A percentile compares a stretch with the other conserved stretches of the same genome.
phyloP scores from a whole-genome alignment of 2,797 vertebrate genomes.

The Bryconaethiops microstoma region DNA sequence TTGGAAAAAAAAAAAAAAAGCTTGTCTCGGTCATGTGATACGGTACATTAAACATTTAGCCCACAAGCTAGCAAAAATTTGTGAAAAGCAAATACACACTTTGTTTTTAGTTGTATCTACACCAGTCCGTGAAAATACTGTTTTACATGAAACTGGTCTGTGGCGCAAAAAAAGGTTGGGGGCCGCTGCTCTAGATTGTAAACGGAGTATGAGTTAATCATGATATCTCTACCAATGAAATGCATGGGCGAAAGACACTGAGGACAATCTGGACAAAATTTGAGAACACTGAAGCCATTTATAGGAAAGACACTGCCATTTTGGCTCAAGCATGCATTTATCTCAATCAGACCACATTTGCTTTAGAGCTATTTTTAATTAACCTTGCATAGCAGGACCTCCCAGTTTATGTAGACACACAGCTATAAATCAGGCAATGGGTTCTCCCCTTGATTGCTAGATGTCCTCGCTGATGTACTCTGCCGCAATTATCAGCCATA shows the following conservation, averaged over 20 bases:
- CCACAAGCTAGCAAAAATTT: too few relatives aligned
- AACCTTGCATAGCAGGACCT: not conserved
- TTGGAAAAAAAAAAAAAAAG: too few relatives aligned
- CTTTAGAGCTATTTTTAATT: not conserved
- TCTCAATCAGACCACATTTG: slow-evolving; percentile 31
- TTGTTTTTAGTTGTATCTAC: too few relatives aligned
- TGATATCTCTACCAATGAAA: not conserved
- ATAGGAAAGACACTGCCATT: slow-evolving; percentile 6
- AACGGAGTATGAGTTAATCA: not conserved
- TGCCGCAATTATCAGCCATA: slow-evolving; percentile 23
- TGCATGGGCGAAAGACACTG: not conserved
- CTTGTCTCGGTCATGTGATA: too few relatives aligned
- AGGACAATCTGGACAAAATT: too few relatives aligned
- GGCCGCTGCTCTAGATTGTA: too few relatives aligned
- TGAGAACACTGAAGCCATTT: slow-evolving; percentile 3
- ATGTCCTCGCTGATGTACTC: slow-evolving; percentile 47
- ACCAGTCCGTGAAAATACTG: too few relatives aligned
- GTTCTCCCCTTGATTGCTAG: slow-evolving; percentile 36
- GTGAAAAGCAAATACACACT: too few relatives aligned
- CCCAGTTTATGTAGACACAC: slow-evolving; percentile 7
- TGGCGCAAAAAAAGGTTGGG: too few relatives aligned
- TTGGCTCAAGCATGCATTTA: not conserved
- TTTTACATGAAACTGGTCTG: too few relatives aligned
- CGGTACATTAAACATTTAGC: too few relatives aligned
- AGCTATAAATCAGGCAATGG: slow-evolving; percentile 26